A percentile compares a stretch with the other conserved stretches of the same genome.
Conservation (phyloP, 2,797 vertebrate genomes). For the Masticophis lateralis region DNA sequence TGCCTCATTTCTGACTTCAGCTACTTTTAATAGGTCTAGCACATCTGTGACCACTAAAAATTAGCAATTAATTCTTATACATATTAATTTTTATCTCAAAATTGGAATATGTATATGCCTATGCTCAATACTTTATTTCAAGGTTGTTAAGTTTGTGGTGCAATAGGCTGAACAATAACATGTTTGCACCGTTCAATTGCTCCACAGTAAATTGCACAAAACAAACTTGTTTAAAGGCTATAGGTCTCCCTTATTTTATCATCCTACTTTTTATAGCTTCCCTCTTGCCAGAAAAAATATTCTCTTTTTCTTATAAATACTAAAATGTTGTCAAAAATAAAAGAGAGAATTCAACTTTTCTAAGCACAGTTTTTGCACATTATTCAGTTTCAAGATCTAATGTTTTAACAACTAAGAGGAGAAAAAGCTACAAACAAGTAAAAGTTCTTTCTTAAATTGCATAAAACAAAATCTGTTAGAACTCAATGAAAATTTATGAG, state of each 20-base stretch:
- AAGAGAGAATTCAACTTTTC: constrained; percentile 3
- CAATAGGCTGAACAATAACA: background rate
- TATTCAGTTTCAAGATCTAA: constrained; percentile 11
- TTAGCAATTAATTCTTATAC: background rate
- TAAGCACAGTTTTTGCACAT: background rate
- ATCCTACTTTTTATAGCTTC: constrained; percentile 6
- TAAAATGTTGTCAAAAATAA: background rate
- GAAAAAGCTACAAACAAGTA: background rate
- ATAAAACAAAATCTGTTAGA: background rate
- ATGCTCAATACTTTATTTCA: background rate
- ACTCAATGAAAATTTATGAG: constrained; percentile 2
- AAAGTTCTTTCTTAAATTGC: background rate
- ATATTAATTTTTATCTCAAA: background rate
- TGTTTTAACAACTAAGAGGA: constrained; percentile 12
- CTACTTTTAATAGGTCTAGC: background rate
- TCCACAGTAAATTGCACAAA: background rate
- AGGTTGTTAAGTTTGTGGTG: background rate
- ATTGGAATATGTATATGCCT: background rate
- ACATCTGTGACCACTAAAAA: background rate
- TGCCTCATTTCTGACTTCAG: background rate
- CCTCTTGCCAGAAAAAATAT: background rate
- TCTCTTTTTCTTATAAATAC: background rate
- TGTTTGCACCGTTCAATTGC: background rate
- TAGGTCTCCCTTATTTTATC: background rate
- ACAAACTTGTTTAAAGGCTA: background rate